These are phyloP conservation scores for Rhopalosiphum nymphaeae DNA, from an alignment of 2,888 invertebrate species.

Conservation along the genomic window DNA sequence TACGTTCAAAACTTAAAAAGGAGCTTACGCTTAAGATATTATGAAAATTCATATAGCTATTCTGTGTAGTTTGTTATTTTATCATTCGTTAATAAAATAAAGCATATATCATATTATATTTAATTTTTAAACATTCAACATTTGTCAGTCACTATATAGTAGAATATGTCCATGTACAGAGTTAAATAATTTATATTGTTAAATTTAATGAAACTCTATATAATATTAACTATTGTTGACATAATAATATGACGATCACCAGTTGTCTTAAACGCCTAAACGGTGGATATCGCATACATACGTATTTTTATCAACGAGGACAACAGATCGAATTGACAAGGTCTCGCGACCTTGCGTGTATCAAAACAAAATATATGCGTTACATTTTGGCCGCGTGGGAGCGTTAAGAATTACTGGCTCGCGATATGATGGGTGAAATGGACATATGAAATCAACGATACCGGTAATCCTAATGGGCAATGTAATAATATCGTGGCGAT, in stretches of 20 bases:
- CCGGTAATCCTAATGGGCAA: background rate
- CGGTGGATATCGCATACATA: background rate
- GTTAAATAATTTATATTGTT: background rate
- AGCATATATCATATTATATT: background rate
- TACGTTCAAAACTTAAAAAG: background rate
- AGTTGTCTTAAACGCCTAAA: background rate
- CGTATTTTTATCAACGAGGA: constrained; percentile 13
- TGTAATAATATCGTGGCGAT: background rate
- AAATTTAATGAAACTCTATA: background rate
- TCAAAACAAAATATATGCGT: background rate
- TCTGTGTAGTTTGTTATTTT: background rate
- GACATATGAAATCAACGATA: constrained; percentile 16
- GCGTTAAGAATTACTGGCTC: constrained; percentile 29
- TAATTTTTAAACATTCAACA: background rate
- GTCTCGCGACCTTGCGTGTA: constrained; percentile 25
- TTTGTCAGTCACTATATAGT: background rate
- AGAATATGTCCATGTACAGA: background rate
- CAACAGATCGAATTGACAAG: constrained; percentile 39
- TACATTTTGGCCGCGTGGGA: constrained; percentile 22
- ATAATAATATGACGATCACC: background rate
- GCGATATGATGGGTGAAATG: background rate
- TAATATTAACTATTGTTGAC: background rate
- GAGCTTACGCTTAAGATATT: background rate
- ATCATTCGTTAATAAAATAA: background rate
- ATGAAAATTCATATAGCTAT: background rate